Conservation (phyloP, 1,140 invertebrate genomes). For the Drosophila kikkawai region DNA sequence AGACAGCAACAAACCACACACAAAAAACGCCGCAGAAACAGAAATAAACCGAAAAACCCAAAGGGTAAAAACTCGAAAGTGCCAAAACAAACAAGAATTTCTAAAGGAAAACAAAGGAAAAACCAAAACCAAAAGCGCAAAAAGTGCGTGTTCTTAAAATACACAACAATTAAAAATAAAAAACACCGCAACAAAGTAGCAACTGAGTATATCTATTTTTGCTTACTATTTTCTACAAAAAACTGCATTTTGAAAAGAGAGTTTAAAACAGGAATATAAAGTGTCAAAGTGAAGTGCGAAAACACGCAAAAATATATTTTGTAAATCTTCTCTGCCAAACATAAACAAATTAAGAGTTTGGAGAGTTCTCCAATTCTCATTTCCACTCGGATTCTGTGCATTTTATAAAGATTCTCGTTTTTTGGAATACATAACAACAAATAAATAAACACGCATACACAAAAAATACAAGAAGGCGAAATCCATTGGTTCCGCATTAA, state of each 20-base stretch:
- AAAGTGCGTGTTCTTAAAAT: conserved; percentile 43
- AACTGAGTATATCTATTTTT: conserved; percentile 24
- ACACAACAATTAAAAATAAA: conserved; percentile 17
- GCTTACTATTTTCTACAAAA: conserved; percentile 24
- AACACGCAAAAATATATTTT: conserved; percentile 21
- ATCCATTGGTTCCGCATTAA: conserved; percentile 56
- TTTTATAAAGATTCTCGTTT: conserved; percentile 37
- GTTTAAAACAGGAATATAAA: conserved; percentile 25
- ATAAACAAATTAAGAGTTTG: conserved; percentile 24
- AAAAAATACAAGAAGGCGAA: conserved; percentile 14
- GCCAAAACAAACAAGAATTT: conserved; percentile 57
- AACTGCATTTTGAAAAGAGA: conserved; percentile 36
- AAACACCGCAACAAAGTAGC: conserved; percentile 34
- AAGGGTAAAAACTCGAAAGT: conserved; percentile 79
- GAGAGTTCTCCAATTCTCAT: conserved; percentile 2
- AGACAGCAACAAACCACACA: conserved; percentile 50
- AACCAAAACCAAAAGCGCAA: conserved; percentile 11
- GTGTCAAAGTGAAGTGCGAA: conserved; percentile 69
- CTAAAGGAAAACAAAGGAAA: conserved; percentile 12
- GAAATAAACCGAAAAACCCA: conserved; percentile 68
- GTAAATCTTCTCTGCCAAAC: conserved; percentile 23
- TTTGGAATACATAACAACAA: conserved; percentile 26
- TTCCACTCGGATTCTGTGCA: conserved; percentile 29
- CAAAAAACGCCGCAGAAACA: conserved; percentile 42
- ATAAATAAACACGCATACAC: neutral